Evolutionary conservation across 2,113 vertebrate genomes (phyloP).

Genomic region (Peromyscus maniculatus): DNA sequence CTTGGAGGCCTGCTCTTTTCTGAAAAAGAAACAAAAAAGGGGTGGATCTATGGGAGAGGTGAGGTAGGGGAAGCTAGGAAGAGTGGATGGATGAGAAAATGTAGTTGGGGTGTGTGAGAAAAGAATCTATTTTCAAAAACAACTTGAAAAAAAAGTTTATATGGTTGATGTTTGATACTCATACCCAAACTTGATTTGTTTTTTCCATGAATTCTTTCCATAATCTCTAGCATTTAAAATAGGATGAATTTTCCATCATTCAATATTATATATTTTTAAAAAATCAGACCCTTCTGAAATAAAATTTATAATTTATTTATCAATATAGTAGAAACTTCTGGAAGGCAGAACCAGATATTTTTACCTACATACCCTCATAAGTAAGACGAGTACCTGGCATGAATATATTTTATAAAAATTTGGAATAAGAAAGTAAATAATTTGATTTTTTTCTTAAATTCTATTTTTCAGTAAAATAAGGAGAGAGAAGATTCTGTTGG

Average conservation of each 20-base stretch:
- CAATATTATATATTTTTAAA: not conserved
- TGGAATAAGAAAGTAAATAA: not conserved
- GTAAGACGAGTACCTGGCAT: too few species aligned
- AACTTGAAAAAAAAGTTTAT: not conserved
- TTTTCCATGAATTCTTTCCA: not conserved
- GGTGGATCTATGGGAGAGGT: too few species aligned
- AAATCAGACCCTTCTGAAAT: not conserved
- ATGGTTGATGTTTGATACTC: not conserved
- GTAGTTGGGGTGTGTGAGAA: too few species aligned
- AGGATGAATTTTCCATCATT: not conserved
- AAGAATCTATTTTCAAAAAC: too few species aligned
- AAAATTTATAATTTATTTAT: not conserved
- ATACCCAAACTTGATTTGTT: not conserved
- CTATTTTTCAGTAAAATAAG: not conserved
- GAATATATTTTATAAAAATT: not conserved
- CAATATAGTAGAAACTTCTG: not conserved
- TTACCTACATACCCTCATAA: not conserved
- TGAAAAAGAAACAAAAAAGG: too few species aligned
- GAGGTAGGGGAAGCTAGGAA: too few species aligned
- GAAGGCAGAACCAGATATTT: not conserved
- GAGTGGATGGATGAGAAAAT: too few species aligned
- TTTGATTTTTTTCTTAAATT: not conserved
- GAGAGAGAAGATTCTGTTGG: not conserved
- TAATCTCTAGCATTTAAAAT: not conserved
- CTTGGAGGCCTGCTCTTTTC: too few species aligned